Evolutionary conservation across 2,888 invertebrate genomes (phyloP).

Genomic region (Lochmaea capreae): DNA sequence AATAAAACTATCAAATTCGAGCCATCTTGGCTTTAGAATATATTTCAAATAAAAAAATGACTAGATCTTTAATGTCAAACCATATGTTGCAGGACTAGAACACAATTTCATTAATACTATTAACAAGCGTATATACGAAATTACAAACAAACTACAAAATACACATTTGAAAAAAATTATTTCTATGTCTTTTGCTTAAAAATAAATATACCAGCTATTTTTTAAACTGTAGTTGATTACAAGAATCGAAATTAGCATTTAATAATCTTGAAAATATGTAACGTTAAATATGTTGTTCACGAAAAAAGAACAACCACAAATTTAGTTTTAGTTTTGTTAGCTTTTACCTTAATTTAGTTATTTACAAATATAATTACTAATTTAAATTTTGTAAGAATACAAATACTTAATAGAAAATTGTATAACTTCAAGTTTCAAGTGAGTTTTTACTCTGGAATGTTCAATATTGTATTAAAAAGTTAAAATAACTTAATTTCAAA

Average conservation of each 20-base stretch:
- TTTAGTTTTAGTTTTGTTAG: too few species aligned
- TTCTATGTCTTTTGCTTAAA: slow-evolving; percentile 12
- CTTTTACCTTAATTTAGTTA: too few species aligned
- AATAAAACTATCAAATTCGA: not conserved
- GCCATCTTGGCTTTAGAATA: slow-evolving; percentile 5
- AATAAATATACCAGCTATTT: slow-evolving; percentile 23
- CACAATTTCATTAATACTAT: slow-evolving; percentile 53
- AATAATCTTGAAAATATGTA: too few species aligned
- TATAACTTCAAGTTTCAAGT: not conserved
- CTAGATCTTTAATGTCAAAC: slow-evolving; percentile 48
- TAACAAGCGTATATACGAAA: slow-evolving; percentile 50
- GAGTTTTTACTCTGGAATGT: not conserved
- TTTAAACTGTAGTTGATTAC: not conserved
- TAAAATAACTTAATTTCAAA: too few species aligned
- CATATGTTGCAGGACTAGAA: slow-evolving; percentile 52
- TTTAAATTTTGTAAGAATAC: too few species aligned
- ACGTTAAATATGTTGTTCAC: too few species aligned
- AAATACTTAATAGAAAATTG: too few species aligned
- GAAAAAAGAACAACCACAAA: too few species aligned
- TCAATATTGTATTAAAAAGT: not conserved
- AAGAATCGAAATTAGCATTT: not conserved
- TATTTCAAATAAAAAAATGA: slow-evolving; percentile 36
- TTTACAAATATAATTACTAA: too few species aligned
- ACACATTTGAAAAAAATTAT: slow-evolving; percentile 6
- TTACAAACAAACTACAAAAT: slow-evolving; percentile 21